Percentiles rank a stretch among this genome's conserved stretches.
These are phyloP conservation scores for Cantharis lateralis DNA, from an alignment of 2,888 invertebrate genomes.

Conservation along the genomic window DNA sequence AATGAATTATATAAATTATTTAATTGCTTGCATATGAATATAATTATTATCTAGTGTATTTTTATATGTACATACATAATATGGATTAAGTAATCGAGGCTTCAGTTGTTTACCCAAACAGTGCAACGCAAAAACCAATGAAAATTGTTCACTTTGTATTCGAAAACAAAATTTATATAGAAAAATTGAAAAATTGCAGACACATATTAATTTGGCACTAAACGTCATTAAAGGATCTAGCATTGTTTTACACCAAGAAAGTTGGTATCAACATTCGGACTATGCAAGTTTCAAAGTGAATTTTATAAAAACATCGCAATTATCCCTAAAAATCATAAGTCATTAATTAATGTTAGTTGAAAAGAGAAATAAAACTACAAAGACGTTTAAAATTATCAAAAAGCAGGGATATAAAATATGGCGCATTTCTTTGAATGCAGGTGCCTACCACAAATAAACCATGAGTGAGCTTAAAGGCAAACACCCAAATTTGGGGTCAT, in stretches of 20 bases:
- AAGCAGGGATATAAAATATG: constrained; percentile 12
- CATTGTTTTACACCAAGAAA: neutral
- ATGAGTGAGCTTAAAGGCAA: constrained; percentile 36
- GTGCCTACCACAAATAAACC: constrained; percentile 22
- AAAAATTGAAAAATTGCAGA: neutral
- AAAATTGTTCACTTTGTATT: neutral
- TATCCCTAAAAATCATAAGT: neutral
- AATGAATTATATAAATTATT: neutral
- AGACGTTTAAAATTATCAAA: neutral
- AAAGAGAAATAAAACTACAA: neutral
- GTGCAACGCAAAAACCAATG: neutral
- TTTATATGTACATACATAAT: no score
- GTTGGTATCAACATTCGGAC: neutral
- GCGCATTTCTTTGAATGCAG: constrained; percentile 14
- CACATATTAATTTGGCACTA: neutral
- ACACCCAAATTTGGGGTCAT: constrained; percentile 55
- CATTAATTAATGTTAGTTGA: neutral
- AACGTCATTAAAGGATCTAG: neutral
- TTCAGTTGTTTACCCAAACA: neutral
- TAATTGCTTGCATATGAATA: neutral
- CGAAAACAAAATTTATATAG: no score
- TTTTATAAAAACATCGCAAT: neutral
- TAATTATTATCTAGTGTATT: no score
- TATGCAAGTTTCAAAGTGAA: neutral
- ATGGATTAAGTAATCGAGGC: neutral